These are phyloP conservation scores for Drosophila anomelani DNA, from an alignment of 2,888 invertebrate species.

Conservation along the genomic window DNA sequence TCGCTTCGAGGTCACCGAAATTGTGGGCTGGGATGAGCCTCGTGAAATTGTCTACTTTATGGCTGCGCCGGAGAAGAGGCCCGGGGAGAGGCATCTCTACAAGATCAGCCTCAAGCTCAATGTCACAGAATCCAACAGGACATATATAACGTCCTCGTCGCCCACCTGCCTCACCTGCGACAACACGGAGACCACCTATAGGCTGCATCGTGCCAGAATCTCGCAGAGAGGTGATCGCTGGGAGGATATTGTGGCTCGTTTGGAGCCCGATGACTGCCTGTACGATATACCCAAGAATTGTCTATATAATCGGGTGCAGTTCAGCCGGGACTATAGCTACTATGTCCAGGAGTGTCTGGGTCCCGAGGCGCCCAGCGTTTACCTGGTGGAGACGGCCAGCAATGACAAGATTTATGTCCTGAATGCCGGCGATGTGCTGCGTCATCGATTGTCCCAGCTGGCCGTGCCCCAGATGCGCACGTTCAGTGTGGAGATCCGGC, in stretches of 20 bases:
- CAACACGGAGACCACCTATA: constrained; percentile 82
- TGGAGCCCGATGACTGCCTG: constrained; percentile 73
- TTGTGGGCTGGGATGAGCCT: constrained; percentile 91
- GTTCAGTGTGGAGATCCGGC: constrained; percentile 88
- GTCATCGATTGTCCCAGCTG: constrained; percentile 87
- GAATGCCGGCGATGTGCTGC: constrained; percentile 89
- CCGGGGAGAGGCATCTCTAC: constrained; percentile 93
- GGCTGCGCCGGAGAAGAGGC: constrained; percentile 91
- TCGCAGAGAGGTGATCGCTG: constrained; percentile 61
- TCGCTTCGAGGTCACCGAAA: constrained; percentile 89
- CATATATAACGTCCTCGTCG: constrained; percentile 83
- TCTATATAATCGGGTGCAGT: constrained; percentile 88
- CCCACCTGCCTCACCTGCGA: constrained; percentile 85
- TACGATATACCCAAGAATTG: constrained; percentile 86
- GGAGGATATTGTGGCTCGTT: constrained; percentile 65
- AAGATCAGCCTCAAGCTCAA: constrained; percentile 87
- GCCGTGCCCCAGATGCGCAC: constrained; percentile 91
- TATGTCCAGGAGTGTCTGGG: constrained; percentile 92
- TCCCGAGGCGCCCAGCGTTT: constrained; percentile 89
- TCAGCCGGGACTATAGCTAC: constrained; percentile 88
- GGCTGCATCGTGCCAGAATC: constrained; percentile 63
- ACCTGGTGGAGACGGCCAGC: constrained; percentile 87
- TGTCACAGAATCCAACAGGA: constrained; percentile 84
- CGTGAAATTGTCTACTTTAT: constrained; percentile 91
- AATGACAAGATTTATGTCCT: constrained; percentile 88